phyloP scores from a whole-genome alignment of 2,797 vertebrate genomes.

The Channallabes apus region DNA sequence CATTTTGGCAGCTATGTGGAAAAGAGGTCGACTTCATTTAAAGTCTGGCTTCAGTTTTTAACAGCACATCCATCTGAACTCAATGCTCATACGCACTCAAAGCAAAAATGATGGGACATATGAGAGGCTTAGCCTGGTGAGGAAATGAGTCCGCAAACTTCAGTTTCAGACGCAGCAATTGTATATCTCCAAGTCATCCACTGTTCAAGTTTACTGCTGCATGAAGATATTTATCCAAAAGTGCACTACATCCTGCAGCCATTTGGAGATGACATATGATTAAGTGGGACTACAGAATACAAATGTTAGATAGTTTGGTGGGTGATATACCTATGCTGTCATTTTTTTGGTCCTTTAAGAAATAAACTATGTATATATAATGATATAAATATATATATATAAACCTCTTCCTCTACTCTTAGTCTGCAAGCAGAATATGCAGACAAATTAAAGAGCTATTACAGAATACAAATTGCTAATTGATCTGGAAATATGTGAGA shows the following conservation, averaged over 20 bases:
- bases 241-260: background rate
- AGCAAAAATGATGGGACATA: constrained; percentile 39
- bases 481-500: background rate
- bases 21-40: constrained; percentile 28
- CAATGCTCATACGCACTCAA: constrained; percentile 3
- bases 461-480: constrained; percentile 24
- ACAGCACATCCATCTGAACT: constrained; percentile 43
- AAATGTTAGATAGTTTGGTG: background rate
- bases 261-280: constrained; percentile 32
- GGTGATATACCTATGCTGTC: background rate
- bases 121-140: constrained; percentile 16
- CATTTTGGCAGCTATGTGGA: constrained; percentile 35
- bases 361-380: background rate
- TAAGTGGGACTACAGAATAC: constrained; percentile 3
- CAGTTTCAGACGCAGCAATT: constrained; percentile 26
- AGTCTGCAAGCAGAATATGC: background rate
- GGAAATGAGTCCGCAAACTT: constrained; percentile 28
- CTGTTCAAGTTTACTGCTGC: constrained; percentile 7
- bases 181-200: background rate
- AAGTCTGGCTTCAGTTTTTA: constrained; percentile 39
- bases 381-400: too few relatives aligned
- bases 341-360: background rate
- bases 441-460: background rate
- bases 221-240: constrained; percentile 25
- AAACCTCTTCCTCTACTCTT: background rate